phyloP scores from a whole-genome alignment of 2,113 vertebrate genomes.

The Oreochromis niloticus region DNA sequence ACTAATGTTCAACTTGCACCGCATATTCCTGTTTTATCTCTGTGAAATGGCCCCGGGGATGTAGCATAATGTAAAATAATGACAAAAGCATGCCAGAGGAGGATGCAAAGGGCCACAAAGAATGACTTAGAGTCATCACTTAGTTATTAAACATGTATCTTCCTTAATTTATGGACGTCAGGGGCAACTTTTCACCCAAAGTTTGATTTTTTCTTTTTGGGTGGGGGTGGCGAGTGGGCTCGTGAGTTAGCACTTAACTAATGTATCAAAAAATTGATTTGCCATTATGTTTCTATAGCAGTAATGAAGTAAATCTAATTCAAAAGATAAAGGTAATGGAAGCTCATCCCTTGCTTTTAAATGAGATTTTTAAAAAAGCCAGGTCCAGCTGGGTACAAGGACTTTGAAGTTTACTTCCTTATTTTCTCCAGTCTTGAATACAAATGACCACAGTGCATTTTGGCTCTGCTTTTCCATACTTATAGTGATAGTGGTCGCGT shows the following conservation, averaged over 20 bases:
- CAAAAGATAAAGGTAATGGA: neutral
- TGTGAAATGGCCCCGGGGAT: slow-evolving; percentile 47
- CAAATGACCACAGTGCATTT: slow-evolving; percentile 16
- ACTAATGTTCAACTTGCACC: slow-evolving; percentile 55
- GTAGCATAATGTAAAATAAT: slow-evolving; percentile 63
- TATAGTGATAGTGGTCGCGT: neutral
- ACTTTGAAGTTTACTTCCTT: neutral
- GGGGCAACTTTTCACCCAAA: slow-evolving; percentile 6
- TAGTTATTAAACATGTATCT: slow-evolving; percentile 20
- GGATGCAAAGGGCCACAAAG: neutral
- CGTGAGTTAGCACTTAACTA: neutral
- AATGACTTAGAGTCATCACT: slow-evolving; percentile 31
- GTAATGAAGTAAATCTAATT: neutral
- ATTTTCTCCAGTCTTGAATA: slow-evolving; percentile 22
- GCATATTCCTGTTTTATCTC: slow-evolving; percentile 69
- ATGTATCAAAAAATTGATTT: neutral
- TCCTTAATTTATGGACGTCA: slow-evolving; percentile 3
- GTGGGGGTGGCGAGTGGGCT: neutral
- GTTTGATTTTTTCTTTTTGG: neutral
- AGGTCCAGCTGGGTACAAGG: neutral
- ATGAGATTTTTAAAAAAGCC: neutral
- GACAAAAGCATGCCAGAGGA: slow-evolving; percentile 54
- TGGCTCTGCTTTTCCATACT: neutral
- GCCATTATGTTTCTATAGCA: neutral
- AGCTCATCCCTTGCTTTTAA: neutral